Base-by-base conservation (phyloP, 2,888 invertebrate genomes). In the Lasioglossum morio region DNA sequence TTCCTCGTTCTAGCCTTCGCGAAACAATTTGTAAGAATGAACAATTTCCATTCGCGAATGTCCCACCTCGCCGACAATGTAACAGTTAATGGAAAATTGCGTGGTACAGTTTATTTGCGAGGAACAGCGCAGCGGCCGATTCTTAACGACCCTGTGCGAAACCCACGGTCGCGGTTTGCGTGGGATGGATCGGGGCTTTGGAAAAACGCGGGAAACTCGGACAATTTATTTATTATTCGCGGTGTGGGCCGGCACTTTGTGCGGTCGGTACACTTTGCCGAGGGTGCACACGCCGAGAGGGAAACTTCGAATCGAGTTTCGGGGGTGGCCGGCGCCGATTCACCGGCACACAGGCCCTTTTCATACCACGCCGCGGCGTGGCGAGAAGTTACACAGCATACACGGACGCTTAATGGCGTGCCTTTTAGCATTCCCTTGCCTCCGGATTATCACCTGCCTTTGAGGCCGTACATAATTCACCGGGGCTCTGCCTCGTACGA, bases 291-390 rank as follows among this genome's bases (percentile, higher is more conserved):
- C 82, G 75, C 77, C 82, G 81, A 53, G 53, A 81, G 73, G 76
- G 83, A 72, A 90, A 90, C 86, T 90, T 90, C 77, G 88, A 90
- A 90, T 90, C 87, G 90, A 90, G 90, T 90, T 88, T 63, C 30
- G 60, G 46, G 66, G 82, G 79, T 46, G 70, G 80, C 37, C 74
- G 76, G 27, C 76, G 89, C 63, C 89, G 85, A 90, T 89, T 89
- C 86, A 86, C 63, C 82, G 23, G 78, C 72, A 23, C 27, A n/a
- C 34, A n/a, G 60, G 80, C 69, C 88, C 89, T 90, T 89, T 90
- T 90, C 90, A 90, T 86, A 83, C 79, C 30, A 12, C 14, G 16
- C 1, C 12, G 40, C 10, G 57, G 27, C 60, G 63, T 5, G 77
- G 40, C 81, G 82, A 87, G 87, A 90, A 90, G 90, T 90, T 90